Base-by-base conservation (phyloP, 2,797 vertebrate genomes). In the Hippopotamyrus pictus region DNA sequence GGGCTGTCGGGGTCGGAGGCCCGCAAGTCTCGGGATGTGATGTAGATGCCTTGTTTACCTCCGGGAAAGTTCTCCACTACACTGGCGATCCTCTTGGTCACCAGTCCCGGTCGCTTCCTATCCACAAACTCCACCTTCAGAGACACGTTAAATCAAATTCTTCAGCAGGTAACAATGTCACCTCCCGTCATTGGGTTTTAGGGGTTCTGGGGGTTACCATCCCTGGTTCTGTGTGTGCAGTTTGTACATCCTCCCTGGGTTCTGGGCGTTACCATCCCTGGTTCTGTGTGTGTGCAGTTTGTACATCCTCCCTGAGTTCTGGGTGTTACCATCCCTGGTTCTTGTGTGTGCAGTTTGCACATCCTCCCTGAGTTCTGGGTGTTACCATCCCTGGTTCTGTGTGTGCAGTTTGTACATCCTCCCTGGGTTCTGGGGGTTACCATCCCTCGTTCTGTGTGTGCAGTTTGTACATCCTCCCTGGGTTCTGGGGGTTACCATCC, bases 71-170 rank as follows among this genome's bases (percentile, higher is more conserved):
- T 93, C 88, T 94, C 89, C 90, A 96, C 92, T 0, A 57, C 89
- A 86, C 92, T 95, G 53, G 94, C 94, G 1, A 33, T 95, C 29
- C 89, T 89, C 48, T 91, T 95, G 89, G 89, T 91, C 51, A 94
- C 86, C 89, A 96, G 89, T 90, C 91, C 92, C 88, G 96, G 95
- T 50, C 94, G 93, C 0, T 2, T 88, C 91, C 94, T 93, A 90
- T 96, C 97, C 88, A 94, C 29, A 2, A 90, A 90, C 6, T 95
- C 91, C 88, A 96, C 92, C 95, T 96, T 17, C 9, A 88, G 51
- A 88, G 9, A 48, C 6, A 86, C n/a, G 25, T 9, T 19, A 88
- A 53, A 54, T 73, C 69, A 48, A 33, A 73, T 53, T 5, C 3
- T 46, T 2, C 37, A 44, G 33, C 3, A 4, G 9, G 65, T 14